Base-by-base conservation (phyloP, 2,888 invertebrate genomes). In the Phyllotreta cruciferae region DNA sequence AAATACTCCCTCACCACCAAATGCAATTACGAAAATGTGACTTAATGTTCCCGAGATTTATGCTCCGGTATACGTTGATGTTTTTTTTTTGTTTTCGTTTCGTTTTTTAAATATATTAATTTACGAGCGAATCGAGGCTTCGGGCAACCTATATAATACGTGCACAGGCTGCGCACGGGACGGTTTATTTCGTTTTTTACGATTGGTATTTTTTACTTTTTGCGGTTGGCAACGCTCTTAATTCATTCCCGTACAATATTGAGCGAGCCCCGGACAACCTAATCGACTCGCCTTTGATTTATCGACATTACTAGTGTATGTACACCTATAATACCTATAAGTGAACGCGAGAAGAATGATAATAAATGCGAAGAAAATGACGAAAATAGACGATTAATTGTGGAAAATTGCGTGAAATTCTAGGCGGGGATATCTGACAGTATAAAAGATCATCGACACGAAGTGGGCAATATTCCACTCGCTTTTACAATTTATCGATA, bases 21-120 rank as follows among this genome's bases (percentile, higher is more conserved):
- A 80, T 80, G 80, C 79, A 80, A 80, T 80, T 80, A 80, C 79
- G 80, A 80, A 80, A 80, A 80, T 80, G 79, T 80, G 80, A 80
- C 80, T 80, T 80, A 80, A 80, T 80, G 80, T 79, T 78, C 75
- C 57, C 70, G 76, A 79, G 80, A 80, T 80, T 80, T 80, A 80
- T 79, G 78, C 73, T 73, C 36, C 74, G 24, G 24, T 24, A 4
- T 24, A 4, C 24, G 24, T n/a, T n/a, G 24, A 24, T 24, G 24
- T 3, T 24, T 24, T 24, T 24, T 24, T 24, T 24, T n/a, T n/a
- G n/a, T n/a, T n/a, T n/a, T n/a, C n/a, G n/a, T n/a, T n/a, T n/a
- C 74, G 74, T 78, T 52, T 77, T 52, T 80, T 80, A 79, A 80
- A 80, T 80, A 78, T 80, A 80, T 80, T 80, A 80, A 80, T 80